Percentiles rank a stretch among this genome's conserved stretches.
phyloP scores from a whole-genome alignment of 2,888 invertebrate species.

The Parnassius glacialis region DNA sequence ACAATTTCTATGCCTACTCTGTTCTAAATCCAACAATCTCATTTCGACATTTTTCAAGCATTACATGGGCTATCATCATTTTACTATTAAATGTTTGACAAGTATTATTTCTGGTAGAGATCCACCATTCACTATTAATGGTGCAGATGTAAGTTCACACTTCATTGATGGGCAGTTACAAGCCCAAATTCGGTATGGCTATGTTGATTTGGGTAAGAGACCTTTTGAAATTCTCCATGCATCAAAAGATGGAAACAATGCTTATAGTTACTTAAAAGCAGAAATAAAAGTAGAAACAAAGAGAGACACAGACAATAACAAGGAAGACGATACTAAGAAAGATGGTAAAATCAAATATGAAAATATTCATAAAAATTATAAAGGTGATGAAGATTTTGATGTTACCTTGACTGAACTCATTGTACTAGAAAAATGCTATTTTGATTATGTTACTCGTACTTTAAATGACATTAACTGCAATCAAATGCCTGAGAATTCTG shows the following conservation, averaged over 20 bases:
- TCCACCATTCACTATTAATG: conserved; percentile 59
- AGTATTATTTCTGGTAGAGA: conserved; percentile 59
- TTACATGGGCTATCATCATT: conserved; percentile 70
- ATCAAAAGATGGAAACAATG: conserved; percentile 25
- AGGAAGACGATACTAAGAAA: conserved; percentile 28
- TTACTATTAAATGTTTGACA: conserved; percentile 71
- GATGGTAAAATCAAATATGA: conserved; percentile 30
- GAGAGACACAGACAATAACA: conserved; percentile 37
- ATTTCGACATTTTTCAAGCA: conserved; percentile 62
- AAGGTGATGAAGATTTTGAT: conserved; percentile 71
- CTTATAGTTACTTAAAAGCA: conserved; percentile 36
- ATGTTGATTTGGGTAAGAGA: conserved; percentile 54
- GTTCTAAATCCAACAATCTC: conserved; percentile 55
- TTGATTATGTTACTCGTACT: conserved; percentile 56
- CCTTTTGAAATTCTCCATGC: conserved; percentile 28
- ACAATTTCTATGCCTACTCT: conserved; percentile 62
- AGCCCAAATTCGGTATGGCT: conserved; percentile 53
- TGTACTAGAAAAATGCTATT: conserved; percentile 64
- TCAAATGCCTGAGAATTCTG: conserved; percentile 50
- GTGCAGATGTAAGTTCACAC: conserved; percentile 62
- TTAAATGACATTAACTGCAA: conserved; percentile 51
- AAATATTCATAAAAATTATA: conserved; percentile 44
- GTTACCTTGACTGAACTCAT: conserved; percentile 68
- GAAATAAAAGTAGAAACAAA: conserved; percentile 47
- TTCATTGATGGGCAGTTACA: conserved; percentile 61